Evolutionary conservation across 2,888 invertebrate species (phyloP), one percentile per base, ranked within the genome.

Genomic region (Brachylomia viminalis): DNA sequence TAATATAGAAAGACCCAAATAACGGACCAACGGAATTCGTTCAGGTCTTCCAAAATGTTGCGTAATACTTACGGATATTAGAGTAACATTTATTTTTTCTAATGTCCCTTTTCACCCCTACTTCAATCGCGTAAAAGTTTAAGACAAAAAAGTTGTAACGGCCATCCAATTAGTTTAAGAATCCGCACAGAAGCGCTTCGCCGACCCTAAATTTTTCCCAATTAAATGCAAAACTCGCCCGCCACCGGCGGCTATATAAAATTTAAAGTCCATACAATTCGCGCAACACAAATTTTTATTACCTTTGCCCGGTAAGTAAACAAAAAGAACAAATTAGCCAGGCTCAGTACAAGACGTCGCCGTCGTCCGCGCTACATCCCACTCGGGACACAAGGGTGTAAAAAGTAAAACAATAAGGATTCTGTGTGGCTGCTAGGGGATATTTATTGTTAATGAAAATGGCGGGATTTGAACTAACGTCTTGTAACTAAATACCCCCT

Each of bases 371-470:
- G 91, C 92, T 91, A 91, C 91, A 91, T 92, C 94, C 94, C 94
- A 88, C 94, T 87, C 92, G 95, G 93, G 95, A 94, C 96, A 96
- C 96, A 96, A 96, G 96, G 95, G 96, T 96, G 96, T 96, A 96
- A 96, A 96, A 96, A 96, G 96, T 96, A 95, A 96, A 96, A 96
- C 96, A 96, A 96, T 96, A 95, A 95, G 96, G 95, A 96, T 95
- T 95, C 95, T 91, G 94, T 93, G 95, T 95, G 94, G 95, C 95
- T 94, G 95, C 95, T 91, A 92, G 94, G 93, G 95, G 95, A 96
- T 97, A 97, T 97, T 97, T 97, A 97, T 97, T 96, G 96, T 97
- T 96, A 97, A 97, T 97, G 97, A 96, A 96, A 96, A 96, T 95
- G 95, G 95, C 94, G 92, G 96, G 96, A 96, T 96, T 96, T 96